Base-by-base conservation (phyloP, 2,113 vertebrate species). In the Mirza zaza region DNA sequence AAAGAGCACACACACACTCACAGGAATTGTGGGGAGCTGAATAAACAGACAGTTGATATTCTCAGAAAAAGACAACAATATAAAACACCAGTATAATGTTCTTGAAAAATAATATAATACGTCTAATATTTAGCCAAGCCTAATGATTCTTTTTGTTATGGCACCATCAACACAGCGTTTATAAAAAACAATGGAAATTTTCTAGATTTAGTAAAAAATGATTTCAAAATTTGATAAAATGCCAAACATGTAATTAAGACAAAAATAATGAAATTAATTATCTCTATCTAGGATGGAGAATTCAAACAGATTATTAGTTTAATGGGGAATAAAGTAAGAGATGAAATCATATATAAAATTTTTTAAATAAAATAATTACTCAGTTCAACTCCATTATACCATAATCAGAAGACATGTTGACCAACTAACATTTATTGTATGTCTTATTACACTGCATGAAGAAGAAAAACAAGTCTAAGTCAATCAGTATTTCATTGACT, bases 181-280 rank as follows among this genome's bases (percentile, higher is more conserved):
- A 83, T 25, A 34, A n/a, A 65, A 71, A 36, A 21, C 79, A 13
- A 3, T 55, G 42, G 70, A 61, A 63, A 21, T 57, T 71, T 34
- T 65, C 61, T 79, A 48, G 11, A 36, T 57, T 92, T 71, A 29
- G 52, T 76, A 42, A 96, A 96, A 86, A 87, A 39, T 45, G 13
- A 89, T 36, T 89, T 92, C 89, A 85, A 65, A 84, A 39, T 79
- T 48, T 34, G 52, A 36, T 79, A 39, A 89, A 84, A 92, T 73
- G 42, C 36, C 73, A 50, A 80, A 50, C 2, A 18, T 36, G 32
- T 80, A 76, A 79, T 85, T 57, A 57, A 34, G 45, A 63, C 23
- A 55, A 48, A 71, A 77, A 68, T 57, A 67, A 34, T 29, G 9
- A 52, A 82, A 36, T 32, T 32, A 83, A 77, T 75, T 34, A 63